Evolutionary conservation across 2,113 vertebrate species (phyloP), one percentile per base, ranked within the genome.

Genomic region (Corydoras maculifer): DNA sequence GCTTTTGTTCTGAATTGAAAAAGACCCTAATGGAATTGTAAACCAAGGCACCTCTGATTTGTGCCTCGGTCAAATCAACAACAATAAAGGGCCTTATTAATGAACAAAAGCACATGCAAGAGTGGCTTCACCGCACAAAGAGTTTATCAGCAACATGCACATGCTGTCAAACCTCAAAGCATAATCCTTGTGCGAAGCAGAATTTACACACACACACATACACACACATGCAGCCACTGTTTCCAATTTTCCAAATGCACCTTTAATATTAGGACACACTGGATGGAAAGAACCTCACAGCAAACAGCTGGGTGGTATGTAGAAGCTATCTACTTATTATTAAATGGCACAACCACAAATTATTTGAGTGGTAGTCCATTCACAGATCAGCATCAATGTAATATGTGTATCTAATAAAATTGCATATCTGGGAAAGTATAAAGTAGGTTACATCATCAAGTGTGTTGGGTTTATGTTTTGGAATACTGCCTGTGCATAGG

Each of bases 401-500:
- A 43, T 43, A 43, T 1, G 35, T 43, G 35, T 43, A 43, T 43
- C 35, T 8, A 43, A 43, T 43, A 43, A 43, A 43, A 43, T 5
- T 43, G 7, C 35, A 43, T 43, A 43, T 43, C 4, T 5, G 7
- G 35, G 35, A 8, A 43, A 8, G 35, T 43, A 43, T 8, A 43
- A 43, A 43, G 35, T 43, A 43, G 35, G 35, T 5, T 4, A 43
- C 35, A 5, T 5, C 35, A 43, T 43, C 35, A 43, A 43, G 35
- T 43, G 35, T 43, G 35, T 43, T 43, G 35, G 35, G 35, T 43
- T 43, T 43, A 43, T 5, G 35, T 43, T 43, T 43, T 76, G 59
- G 60, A 60, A 65, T 69, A 53, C 60, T 69, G 57, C 31, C 53
- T 68, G 65, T 67, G 14, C 60, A 32, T 68, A 18, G 35, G 35